A percentile compares a stretch with the other conserved stretches of the same genome.
These are phyloP conservation scores for Allacma fusca DNA, from an alignment of 2,888 invertebrate genomes.

Conservation along the genomic window DNA sequence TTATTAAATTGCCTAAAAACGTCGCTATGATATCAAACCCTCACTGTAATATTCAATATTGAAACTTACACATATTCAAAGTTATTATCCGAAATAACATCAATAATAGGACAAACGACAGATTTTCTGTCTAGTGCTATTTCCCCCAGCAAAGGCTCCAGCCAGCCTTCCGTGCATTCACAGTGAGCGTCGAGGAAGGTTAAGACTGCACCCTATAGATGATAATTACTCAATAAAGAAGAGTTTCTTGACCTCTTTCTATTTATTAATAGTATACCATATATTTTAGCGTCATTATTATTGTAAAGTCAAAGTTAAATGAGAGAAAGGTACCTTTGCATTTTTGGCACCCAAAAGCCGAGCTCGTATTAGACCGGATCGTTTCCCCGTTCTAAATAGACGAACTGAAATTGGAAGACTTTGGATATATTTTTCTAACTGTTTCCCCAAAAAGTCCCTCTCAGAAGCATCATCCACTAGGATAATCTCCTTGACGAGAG, in stretches of 20 bases:
- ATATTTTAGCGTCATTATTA: too few species aligned
- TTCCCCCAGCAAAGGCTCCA: constrained; percentile 90
- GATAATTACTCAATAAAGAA: neutral
- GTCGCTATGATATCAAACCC: too few species aligned
- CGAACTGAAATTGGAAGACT: constrained; percentile 85
- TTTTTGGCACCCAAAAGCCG: constrained; percentile 92
- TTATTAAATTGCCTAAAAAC: too few species aligned
- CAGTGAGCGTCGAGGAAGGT: constrained; percentile 99
- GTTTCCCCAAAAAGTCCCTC: constrained; percentile 86
- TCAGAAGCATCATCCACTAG: constrained; percentile 98
- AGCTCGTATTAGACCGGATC: constrained; percentile 96
- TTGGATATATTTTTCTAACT: constrained; percentile 88
- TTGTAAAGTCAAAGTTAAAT: too few species aligned
- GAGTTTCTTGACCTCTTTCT: too few species aligned
- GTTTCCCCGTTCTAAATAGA: constrained; percentile 86
- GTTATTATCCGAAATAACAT: constrained; percentile 97
- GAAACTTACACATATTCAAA: constrained; percentile 85
- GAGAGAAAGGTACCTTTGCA: constrained; percentile 64
- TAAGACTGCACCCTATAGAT: constrained; percentile 80
- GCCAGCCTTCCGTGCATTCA: constrained; percentile 98
- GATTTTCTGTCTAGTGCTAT: constrained; percentile 91
- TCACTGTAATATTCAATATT: neutral
- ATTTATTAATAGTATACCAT: too few species aligned
- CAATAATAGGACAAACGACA: constrained; percentile 98
- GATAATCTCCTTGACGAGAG: constrained; percentile 90